Percentiles rank a stretch among this genome's conserved stretches.
phyloP scores from a whole-genome alignment of 1,140 invertebrate species.

The Hycleus phaleratus region DNA sequence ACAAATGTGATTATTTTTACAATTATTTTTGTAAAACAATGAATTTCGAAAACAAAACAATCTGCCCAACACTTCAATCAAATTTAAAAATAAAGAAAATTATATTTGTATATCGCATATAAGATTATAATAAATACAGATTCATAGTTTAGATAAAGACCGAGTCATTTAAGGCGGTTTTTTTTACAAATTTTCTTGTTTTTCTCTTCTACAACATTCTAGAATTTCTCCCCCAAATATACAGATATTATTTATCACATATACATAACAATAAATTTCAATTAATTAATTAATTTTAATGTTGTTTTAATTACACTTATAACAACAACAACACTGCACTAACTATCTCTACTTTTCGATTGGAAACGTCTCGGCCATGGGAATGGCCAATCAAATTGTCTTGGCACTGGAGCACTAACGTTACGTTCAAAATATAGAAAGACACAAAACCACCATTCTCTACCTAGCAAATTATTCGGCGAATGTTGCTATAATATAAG shows the following conservation, averaged over 20 bases:
- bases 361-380: conserved; percentile 66
- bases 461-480: conserved; percentile 38
- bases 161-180: conserved; percentile 19
- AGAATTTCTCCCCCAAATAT: conserved; percentile 4
- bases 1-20: not conserved
- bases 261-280: too few species aligned
- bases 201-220: conserved; percentile 18
- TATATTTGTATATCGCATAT: too few species aligned
- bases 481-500: conserved; percentile 37
- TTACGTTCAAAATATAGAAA: conserved; percentile 83
- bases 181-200: conserved; percentile 13
- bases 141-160: conserved; percentile 9
- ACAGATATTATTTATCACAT: not conserved
- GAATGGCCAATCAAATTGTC: conserved; percentile 79
- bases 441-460: conserved; percentile 77
- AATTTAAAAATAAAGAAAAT: too few species aligned
- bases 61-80: too few species aligned
- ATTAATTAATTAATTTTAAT: not conserved
- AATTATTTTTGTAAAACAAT: not conserved
- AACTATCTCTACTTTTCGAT: conserved; percentile 46
- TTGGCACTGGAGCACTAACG: conserved; percentile 67
- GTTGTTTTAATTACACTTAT: not conserved
- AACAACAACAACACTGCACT: conserved; percentile 23
- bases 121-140: too few species aligned
- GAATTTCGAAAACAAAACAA: too few species aligned